Evolutionary conservation across 2,888 invertebrate genomes (phyloP), one percentile per base, ranked within the genome.

Genomic region (Enoplolaimus lenunculus): DNA sequence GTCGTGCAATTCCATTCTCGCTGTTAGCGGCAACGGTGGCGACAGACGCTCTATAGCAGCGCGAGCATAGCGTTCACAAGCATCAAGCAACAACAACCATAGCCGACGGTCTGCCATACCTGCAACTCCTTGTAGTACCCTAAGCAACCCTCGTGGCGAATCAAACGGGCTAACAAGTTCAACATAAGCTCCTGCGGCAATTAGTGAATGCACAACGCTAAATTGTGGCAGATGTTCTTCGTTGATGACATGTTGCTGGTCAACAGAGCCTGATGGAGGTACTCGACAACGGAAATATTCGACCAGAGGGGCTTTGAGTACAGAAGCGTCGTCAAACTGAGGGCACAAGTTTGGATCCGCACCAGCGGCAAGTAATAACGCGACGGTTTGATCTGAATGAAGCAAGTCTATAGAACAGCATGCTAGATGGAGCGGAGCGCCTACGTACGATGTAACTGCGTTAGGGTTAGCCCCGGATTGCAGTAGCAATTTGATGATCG

Each of bases 391-490:
- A 69, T 74, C 73, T 64, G 79, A 77, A 60, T 79, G 75, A 45
- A 71, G 75, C 34, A 80, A 72, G 1, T 74, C 76, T 13, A 7
- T 21, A 21, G 7, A 13, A 34, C 81, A 80, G 67, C 81, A 80
- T 1, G 81, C 82, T 35, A 83, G 72, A 77, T 83, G 82, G 34
- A 84, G 77, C 0, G 82, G 77, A 0, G 82, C 80, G 26, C 81
- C 80, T 57, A 77, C 78, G 71, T 81, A 80, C 26, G 81, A 81
- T 45, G 82, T 80, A 30, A 76, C 75, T 62, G 81, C 81, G 76
- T 85, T 81, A 72, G 83, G 81, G 72, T 83, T 79, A 21, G 84
- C 84, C 2, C 83, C 83, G 7, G 45, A 7, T 35, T 82, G 80
- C 67, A 85, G 76, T 31, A 84, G 73, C 57, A 80, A 75, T 71